Conservation (phyloP, 2,888 invertebrate genomes). For the Apodemia mormo region DNA sequence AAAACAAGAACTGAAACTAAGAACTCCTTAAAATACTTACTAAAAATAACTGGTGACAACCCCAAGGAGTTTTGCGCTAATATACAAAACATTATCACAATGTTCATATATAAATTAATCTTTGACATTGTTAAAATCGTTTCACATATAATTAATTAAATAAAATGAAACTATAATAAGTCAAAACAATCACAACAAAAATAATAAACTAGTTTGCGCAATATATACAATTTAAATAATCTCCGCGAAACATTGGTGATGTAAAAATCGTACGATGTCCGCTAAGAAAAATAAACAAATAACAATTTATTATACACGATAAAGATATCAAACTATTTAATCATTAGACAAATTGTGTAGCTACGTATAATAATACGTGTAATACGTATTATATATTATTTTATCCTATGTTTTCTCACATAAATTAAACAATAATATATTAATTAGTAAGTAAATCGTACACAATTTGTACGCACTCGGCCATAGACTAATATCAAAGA, state of each 20-base stretch:
- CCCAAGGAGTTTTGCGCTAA: constrained; percentile 61
- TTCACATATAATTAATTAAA: background rate
- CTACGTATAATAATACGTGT: too few relatives aligned
- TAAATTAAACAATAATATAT: too few relatives aligned
- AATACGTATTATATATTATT: too few relatives aligned
- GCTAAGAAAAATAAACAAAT: constrained; percentile 16
- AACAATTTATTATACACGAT: too few relatives aligned
- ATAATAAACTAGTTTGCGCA: constrained; percentile 27
- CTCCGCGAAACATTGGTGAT: constrained; percentile 26
- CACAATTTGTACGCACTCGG: too few relatives aligned
- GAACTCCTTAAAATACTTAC: constrained; percentile 53
- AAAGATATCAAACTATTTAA: too few relatives aligned
- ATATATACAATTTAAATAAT: background rate
- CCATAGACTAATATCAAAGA: too few relatives aligned
- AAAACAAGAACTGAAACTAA: background rate
- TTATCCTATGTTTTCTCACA: too few relatives aligned
- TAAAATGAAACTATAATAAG: background rate
- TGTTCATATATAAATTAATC: constrained; percentile 49
- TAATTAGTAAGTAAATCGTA: too few relatives aligned
- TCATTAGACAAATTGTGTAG: too few relatives aligned
- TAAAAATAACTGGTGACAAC: constrained; percentile 71
- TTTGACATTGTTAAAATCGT: constrained; percentile 45
- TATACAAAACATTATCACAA: constrained; percentile 47
- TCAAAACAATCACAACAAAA: background rate
- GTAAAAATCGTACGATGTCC: constrained; percentile 38